Evolutionary conservation across 2,113 vertebrate genomes (phyloP).

Genomic region (Periophthalmodon schlosseri): DNA sequence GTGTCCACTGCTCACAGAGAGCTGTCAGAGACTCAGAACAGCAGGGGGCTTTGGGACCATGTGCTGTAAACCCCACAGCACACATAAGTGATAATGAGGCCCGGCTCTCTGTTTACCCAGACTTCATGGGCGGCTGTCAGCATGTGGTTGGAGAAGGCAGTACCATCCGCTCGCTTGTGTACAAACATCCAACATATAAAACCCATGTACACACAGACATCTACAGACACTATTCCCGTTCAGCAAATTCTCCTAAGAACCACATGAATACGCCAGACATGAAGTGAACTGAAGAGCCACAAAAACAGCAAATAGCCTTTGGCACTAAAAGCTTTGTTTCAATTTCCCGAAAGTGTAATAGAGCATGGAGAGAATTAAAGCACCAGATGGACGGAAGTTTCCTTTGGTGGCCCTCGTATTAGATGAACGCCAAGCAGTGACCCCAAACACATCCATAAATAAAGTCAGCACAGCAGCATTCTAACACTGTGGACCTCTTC

Average conservation of each 20-base stretch:
- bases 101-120: slow-evolving; percentile 67
- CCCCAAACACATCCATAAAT: slow-evolving; percentile 59
- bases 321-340: slow-evolving; percentile 60
- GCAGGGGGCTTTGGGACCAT: slow-evolving; percentile 40
- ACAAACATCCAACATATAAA: slow-evolving; percentile 40
- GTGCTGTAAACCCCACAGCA: slow-evolving; percentile 57
- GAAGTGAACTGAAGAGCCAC: slow-evolving; percentile 60
- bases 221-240: slow-evolving; percentile 45
- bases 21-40: slow-evolving; percentile 39
- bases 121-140: slow-evolving; percentile 71
- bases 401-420: slow-evolving; percentile 33
- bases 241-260: slow-evolving; percentile 28
- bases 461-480: slow-evolving; percentile 34
- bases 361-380: slow-evolving; percentile 56
- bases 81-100: slow-evolving; percentile 66
- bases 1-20: slow-evolving; percentile 31
- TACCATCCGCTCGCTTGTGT: slow-evolving; percentile 52
- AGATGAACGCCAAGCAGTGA: slow-evolving; percentile 51
- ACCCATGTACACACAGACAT: slow-evolving; percentile 20
- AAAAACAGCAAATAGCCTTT: slow-evolving; percentile 56
- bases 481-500: slow-evolving; percentile 36
- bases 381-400: slow-evolving; percentile 51
- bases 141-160: slow-evolving; percentile 58
- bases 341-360: slow-evolving; percentile 71
- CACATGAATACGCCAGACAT: slow-evolving; percentile 51